These are phyloP conservation scores for Pungitius pungitius DNA, from an alignment of 2,113 vertebrate genomes.

Conservation along the genomic window DNA sequence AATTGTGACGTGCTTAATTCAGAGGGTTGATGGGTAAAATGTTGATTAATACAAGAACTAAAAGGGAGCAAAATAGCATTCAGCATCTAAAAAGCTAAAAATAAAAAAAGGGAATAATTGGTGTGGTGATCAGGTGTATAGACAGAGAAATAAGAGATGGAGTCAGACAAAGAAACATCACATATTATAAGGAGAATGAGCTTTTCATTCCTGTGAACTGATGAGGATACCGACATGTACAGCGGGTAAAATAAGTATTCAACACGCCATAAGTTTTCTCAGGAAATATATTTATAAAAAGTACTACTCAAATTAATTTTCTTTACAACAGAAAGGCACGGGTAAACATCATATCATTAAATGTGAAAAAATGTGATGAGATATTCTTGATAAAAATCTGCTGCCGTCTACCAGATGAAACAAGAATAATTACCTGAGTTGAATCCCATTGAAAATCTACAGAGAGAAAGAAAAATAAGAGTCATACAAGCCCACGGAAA, in stretches of 20 bases:
- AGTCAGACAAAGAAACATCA: neutral
- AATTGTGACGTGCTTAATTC: neutral
- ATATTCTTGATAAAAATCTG: neutral
- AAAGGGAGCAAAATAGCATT: neutral
- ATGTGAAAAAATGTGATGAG: neutral
- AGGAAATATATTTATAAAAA: too few relatives aligned
- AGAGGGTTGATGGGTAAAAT: neutral
- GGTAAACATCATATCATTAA: neutral
- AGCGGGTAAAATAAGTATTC: too few relatives aligned
- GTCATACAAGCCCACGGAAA: too few relatives aligned
- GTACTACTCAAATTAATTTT: too few relatives aligned
- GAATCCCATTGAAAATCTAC: too few relatives aligned
- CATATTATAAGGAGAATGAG: neutral
- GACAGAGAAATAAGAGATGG: neutral
- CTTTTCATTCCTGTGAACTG: neutral
- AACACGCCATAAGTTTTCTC: too few relatives aligned
- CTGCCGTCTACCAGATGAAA: neutral
- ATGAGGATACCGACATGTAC: neutral
- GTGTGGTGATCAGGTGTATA: constrained; percentile 14
- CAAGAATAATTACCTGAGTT: neutral
- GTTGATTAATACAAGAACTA: neutral
- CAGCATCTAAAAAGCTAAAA: neutral
- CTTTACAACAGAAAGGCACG: too few relatives aligned
- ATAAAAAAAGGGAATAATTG: neutral
- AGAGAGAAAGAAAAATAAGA: too few relatives aligned